phyloP scores from a whole-genome alignment of 2,113 vertebrate genomes.

The Hippopotamus amphibius region DNA sequence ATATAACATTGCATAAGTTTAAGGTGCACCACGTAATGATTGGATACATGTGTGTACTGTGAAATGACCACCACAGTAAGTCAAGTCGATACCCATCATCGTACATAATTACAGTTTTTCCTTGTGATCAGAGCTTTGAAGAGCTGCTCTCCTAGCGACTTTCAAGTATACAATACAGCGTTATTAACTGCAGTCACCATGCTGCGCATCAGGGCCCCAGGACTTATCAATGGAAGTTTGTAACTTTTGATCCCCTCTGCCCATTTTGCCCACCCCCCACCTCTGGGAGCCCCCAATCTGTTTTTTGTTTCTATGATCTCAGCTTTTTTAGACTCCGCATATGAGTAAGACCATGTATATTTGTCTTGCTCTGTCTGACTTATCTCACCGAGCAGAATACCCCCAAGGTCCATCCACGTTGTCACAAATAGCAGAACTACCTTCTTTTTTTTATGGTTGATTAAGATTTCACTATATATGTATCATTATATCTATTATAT shows the following conservation, averaged over 20 bases:
- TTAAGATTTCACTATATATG: rapidly evolving
- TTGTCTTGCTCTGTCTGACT: neutral
- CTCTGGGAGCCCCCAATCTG: neutral
- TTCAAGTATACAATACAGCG: neutral
- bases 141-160: neutral
- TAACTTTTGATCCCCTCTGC: neutral
- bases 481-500: neutral
- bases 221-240: neutral
- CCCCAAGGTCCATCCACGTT: neutral
- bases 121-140: neutral
- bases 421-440: no score
- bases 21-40: no score
- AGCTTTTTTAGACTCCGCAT: rapidly evolving
- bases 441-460: neutral
- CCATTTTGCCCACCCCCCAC: neutral
- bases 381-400: neutral
- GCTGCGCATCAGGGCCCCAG: neutral
- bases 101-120: neutral
- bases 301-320: neutral
- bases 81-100: no score
- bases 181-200: neutral
- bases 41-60: neutral
- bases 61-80: neutral
- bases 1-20: neutral
- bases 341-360: rapidly evolving